These are phyloP conservation scores for Drosophila colorata DNA, from an alignment of 2,888 invertebrate species.

Conservation along the genomic window DNA sequence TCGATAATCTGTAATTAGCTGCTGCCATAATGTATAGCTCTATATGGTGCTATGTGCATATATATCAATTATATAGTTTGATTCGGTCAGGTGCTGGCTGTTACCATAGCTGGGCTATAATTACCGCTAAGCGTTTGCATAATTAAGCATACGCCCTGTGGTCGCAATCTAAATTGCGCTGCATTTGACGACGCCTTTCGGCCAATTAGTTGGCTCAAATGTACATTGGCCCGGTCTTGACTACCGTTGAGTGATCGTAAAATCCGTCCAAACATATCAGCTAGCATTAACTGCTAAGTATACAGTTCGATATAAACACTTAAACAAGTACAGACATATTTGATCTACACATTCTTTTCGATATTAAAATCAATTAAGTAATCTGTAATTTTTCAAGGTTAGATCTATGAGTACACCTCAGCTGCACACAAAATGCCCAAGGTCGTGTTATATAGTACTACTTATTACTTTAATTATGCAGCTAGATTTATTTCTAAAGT, in stretches of 20 bases:
- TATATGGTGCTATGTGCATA: conserved; percentile 1
- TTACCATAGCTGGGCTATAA: conserved; percentile 46
- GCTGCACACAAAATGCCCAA: conserved; percentile 16
- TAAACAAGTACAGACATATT: conserved; percentile 39
- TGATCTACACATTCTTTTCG: conserved; percentile 53
- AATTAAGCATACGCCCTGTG: conserved; percentile 79
- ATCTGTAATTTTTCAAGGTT: conserved; percentile 61
- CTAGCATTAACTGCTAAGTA: conserved; percentile 36
- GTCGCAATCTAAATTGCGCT: conserved; percentile 36
- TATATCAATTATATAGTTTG: conserved; percentile 36
- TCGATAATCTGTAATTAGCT: conserved; percentile 65
- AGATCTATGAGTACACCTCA: conserved; percentile 8
- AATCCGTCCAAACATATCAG: conserved; percentile 58
- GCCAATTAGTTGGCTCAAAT: conserved; percentile 61
- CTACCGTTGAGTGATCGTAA: conserved; percentile 44
- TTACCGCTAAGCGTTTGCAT: conserved; percentile 70
- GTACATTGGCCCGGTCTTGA: conserved; percentile 44
- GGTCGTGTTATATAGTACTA: conserved; percentile 27
- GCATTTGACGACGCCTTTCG: conserved; percentile 31
- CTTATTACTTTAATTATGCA: conserved; percentile 25
- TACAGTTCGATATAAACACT: conserved; percentile 33
- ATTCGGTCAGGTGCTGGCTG: conserved; percentile 52
- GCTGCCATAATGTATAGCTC: conserved; percentile 45
- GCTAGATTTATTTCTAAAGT: conserved; percentile 9
- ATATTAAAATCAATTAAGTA: conserved; percentile 61